Evolutionary conservation across 2,113 vertebrate genomes (phyloP), one percentile per base, ranked within the genome.

Genomic region (Proterorhinus semilunaris): DNA sequence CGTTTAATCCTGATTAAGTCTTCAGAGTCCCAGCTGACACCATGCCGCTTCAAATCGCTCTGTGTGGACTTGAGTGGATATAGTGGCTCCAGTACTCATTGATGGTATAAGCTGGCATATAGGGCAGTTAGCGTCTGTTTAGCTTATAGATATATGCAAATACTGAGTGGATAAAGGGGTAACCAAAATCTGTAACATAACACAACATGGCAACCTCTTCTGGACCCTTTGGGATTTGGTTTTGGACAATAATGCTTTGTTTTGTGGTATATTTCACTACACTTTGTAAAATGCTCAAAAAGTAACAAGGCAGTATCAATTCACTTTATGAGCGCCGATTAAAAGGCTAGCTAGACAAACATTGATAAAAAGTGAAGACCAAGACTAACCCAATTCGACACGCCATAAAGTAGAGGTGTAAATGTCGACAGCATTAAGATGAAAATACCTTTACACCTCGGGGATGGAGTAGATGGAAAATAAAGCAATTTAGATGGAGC

Each of bases 1-100:
- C 27, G 4, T 83, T 83, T 85, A 79, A 88, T 85, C 80, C 78
- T 8, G 64, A 82, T 83, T 79, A 81, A 43, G 48, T 54, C 74
- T 70, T 82, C 72, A 78, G 72, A 82, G 76, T 86, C 76, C 71
- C 76, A 27, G 75, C 11, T 64, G 74, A 85, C 74, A 68, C 64
- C 66, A 52, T 50, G 68, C 52, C 42, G 69, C 57, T 68, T n/a
- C 0, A 51, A 68, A 68, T 63, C 42, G 9, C 49, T 68, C 68
- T 49, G 59, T 46, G 17, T 62, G 67, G 65, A 48, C 47, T 58
- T 61, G 48, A 71, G 72, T 43, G 45, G 17, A 12, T 52, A 16
- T 27, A 6, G 42, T 11, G 44, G 53, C 15, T 5, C 3, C 12
- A 45, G 61, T 13, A 48, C 47, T 7, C 58, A 17, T 10, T 21